Conservation (phyloP, 2,113 vertebrate species). For the Otolemur garnettii region DNA sequence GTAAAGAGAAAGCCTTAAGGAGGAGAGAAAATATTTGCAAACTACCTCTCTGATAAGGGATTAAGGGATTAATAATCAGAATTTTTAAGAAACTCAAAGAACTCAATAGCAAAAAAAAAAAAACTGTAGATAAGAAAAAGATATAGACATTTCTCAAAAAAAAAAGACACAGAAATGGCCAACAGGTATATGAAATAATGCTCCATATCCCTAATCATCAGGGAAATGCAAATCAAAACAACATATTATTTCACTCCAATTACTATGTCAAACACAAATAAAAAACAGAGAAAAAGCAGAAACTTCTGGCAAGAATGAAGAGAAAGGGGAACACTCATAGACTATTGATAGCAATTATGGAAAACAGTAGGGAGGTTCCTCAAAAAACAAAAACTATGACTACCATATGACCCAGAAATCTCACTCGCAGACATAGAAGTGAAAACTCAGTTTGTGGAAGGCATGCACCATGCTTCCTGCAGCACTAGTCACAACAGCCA, state of each 20-base stretch:
- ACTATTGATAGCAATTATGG: background rate
- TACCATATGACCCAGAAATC: too few relatives aligned
- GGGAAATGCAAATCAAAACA: too few relatives aligned
- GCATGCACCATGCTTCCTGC: too few relatives aligned
- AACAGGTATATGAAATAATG: too few relatives aligned
- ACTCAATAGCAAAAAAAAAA: background rate
- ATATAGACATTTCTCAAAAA: background rate
- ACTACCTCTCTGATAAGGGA: background rate
- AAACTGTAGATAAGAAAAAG: background rate
- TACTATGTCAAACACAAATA: too few relatives aligned
- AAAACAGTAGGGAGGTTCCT: too few relatives aligned
- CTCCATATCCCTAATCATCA: too few relatives aligned
- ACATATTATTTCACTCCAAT: too few relatives aligned
- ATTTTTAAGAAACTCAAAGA: background rate
- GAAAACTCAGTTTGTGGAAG: too few relatives aligned
- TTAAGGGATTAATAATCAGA: background rate
- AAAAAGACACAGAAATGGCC: background rate
- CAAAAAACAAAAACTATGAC: too few relatives aligned
- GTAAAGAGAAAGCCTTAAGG: background rate
- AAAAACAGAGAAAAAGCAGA: background rate
- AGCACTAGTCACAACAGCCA: too few relatives aligned
- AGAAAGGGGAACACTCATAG: background rate
- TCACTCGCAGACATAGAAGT: too few relatives aligned
- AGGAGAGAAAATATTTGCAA: background rate
- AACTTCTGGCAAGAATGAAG: background rate